Evolutionary conservation across 2,888 invertebrate species (phyloP).

Genomic region (Pomacea canaliculata): DNA sequence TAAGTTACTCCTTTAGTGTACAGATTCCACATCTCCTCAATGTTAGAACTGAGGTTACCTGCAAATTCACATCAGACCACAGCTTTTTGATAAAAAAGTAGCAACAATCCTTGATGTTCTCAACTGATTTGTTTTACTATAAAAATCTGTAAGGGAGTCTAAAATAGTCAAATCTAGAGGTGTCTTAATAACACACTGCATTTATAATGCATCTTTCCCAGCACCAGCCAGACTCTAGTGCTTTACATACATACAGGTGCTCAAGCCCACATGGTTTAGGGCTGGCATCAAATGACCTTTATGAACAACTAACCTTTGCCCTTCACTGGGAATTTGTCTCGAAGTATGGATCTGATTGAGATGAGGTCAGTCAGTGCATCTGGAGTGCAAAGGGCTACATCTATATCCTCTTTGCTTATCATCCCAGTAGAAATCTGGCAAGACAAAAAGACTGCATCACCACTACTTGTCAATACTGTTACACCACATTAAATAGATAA

Average conservation of each 20-base stretch:
- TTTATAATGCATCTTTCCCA: no score
- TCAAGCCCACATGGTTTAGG: no score
- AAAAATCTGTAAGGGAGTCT: no score
- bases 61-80: constrained; percentile 18
- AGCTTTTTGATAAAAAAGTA: not conserved
- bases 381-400: constrained; percentile 49
- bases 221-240: no score
- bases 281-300: no score
- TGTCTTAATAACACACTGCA: no score
- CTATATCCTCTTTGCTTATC: constrained; percentile 47
- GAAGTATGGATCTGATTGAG: constrained; percentile 43
- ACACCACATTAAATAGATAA: no score
- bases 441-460: not conserved
- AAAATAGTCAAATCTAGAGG: no score
- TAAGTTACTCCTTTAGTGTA: constrained; percentile 43
- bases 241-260: no score
- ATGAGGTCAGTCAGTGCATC: constrained; percentile 47
- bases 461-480: no score
- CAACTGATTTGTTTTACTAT: no score
- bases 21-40: constrained; percentile 41
- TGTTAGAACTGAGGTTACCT: constrained; percentile 45
- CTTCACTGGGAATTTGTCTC: constrained; percentile 52
- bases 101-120: no score
- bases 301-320: constrained; percentile 40
- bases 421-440: constrained; percentile 46